These are phyloP conservation scores for Drepana falcataria DNA, from an alignment of 2,888 invertebrate genomes.

Conservation along the genomic window DNA sequence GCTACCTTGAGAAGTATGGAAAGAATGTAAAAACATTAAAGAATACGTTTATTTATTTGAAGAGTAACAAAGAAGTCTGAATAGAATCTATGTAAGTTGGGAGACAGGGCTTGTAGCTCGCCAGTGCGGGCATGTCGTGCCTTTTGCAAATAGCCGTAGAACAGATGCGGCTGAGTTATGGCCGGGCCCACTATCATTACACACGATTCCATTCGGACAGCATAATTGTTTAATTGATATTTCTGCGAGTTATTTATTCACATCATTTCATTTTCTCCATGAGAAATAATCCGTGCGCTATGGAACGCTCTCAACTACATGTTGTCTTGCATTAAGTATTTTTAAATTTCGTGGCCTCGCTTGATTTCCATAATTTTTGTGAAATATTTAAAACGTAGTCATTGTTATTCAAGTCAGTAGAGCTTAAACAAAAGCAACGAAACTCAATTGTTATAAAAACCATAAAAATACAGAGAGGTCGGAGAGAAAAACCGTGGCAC, in stretches of 20 bases:
- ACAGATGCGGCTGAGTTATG: slow-evolving; percentile 79
- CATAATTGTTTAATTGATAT: slow-evolving; percentile 81
- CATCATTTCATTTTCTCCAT: slow-evolving; percentile 71
- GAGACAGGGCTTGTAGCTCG: slow-evolving; percentile 16
- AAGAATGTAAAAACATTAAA: neutral
- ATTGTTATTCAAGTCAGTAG: slow-evolving; percentile 33
- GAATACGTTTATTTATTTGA: neutral
- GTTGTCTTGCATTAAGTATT: neutral
- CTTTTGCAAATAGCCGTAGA: slow-evolving; percentile 75
- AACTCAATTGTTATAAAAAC: slow-evolving; percentile 59
- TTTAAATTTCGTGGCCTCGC: neutral
- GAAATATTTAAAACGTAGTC: slow-evolving; percentile 18
- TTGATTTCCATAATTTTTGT: slow-evolving; percentile 9
- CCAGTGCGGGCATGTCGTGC: slow-evolving; percentile 59
- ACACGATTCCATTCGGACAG: slow-evolving; percentile 79
- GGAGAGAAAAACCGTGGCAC: slow-evolving; percentile 62
- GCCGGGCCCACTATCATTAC: slow-evolving; percentile 77
- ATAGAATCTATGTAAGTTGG: slow-evolving; percentile 14
- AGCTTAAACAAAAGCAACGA: slow-evolving; percentile 52
- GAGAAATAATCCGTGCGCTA: slow-evolving; percentile 65
- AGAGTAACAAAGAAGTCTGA: slow-evolving; percentile 9
- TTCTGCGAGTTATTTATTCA: slow-evolving; percentile 79
- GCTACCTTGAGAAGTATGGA: too few species aligned
- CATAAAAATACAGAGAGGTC: slow-evolving; percentile 66
- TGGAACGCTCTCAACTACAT: slow-evolving; percentile 18